These are phyloP conservation scores for Bactericera cockerelli DNA, from an alignment of 1,140 invertebrate species.

Conservation along the genomic window DNA sequence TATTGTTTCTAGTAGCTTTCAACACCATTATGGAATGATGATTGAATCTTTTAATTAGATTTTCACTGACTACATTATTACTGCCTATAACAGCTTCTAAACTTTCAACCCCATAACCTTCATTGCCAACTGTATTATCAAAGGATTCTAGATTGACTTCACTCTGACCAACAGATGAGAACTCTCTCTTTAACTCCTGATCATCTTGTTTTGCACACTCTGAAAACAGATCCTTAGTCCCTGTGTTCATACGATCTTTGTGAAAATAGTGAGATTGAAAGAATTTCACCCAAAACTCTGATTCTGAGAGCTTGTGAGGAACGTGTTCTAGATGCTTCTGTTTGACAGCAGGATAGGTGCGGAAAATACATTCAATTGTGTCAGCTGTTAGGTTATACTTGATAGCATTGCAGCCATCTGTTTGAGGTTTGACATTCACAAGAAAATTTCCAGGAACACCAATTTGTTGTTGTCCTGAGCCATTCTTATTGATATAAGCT, in stretches of 20 bases:
- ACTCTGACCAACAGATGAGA: slow-evolving; percentile 57
- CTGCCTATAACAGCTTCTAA: slow-evolving; percentile 41
- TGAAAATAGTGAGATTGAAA: slow-evolving; percentile 99
- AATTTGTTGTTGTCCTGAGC: slow-evolving; percentile 54
- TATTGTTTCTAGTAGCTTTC: slow-evolving; percentile 43
- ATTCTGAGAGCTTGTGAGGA: slow-evolving; percentile 84
- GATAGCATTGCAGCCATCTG: slow-evolving; percentile 90
- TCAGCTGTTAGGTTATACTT: slow-evolving; percentile 95
- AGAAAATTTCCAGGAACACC: slow-evolving; percentile 79
- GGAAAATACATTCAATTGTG: slow-evolving; percentile 95
- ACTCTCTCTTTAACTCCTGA: slow-evolving; percentile 63
- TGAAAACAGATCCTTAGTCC: slow-evolving; percentile 77
- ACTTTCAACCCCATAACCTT: slow-evolving; percentile 42
- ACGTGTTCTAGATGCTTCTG: slow-evolving; percentile 95
- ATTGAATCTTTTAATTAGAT: slow-evolving; percentile 50
- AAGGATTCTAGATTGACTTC: slow-evolving; percentile 66
- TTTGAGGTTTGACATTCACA: slow-evolving; percentile 77
- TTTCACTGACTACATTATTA: slow-evolving; percentile 40
- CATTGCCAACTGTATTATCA: slow-evolving; percentile 54
- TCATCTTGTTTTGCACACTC: slow-evolving; percentile 95
- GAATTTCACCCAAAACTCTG: slow-evolving; percentile 98
- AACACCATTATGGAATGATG: slow-evolving; percentile 94
- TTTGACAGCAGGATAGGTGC: slow-evolving; percentile 96
- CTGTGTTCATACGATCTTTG: slow-evolving; percentile 77
- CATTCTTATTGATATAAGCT: slow-evolving; percentile 53